Base-by-base conservation (phyloP, 1,140 invertebrate species). In the Ceratina calcarata region DNA sequence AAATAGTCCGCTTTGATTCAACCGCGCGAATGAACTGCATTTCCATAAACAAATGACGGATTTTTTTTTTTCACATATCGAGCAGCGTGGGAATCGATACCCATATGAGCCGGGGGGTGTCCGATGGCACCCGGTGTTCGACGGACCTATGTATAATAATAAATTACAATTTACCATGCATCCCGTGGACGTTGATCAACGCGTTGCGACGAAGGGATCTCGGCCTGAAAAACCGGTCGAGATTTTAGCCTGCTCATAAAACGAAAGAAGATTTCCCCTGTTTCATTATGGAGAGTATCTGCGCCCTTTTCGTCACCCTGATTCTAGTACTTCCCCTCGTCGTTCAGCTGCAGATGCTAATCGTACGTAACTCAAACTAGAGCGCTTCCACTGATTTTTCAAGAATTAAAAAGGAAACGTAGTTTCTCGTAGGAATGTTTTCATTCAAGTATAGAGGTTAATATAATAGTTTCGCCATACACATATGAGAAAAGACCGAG, bases 331-430 rank as follows among this genome's bases (percentile, higher is more conserved):
- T 84, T 24, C 78, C 77, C 20, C 57, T 85, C 24, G 16, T 76
- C 67, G 8, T 84, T 75, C 83, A 85, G 53, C 67, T 85, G 12
- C 82, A 85, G 61, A 84, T 74, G 82, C 72, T 85, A 80, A 83
- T 85, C 55, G 83, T 85, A 72, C 20, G 83, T 85, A 74, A 80
- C 60, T 64, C 58, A 65, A 20, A 13, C 16, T 13, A 1, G 18
- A 45, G 37, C 16, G 4, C 18, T n/a, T 16, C 18, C 3, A 53
- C 16, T 22, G 22, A 22, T 27, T 45, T n/a, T 24, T 15, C 16
- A 22, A 0, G 4, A 13, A 13, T 12, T 45, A 45, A 45, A 10
- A 45, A 45, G 37, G 6, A 10, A 45, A 45, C 37, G 10, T 45
- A 45, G 7, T 45, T 45, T 8, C 10, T 0, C 0, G 10, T 16